Base-by-base conservation (phyloP, 2,113 vertebrate genomes). In the Cryptoleucopteryx plumbea region DNA sequence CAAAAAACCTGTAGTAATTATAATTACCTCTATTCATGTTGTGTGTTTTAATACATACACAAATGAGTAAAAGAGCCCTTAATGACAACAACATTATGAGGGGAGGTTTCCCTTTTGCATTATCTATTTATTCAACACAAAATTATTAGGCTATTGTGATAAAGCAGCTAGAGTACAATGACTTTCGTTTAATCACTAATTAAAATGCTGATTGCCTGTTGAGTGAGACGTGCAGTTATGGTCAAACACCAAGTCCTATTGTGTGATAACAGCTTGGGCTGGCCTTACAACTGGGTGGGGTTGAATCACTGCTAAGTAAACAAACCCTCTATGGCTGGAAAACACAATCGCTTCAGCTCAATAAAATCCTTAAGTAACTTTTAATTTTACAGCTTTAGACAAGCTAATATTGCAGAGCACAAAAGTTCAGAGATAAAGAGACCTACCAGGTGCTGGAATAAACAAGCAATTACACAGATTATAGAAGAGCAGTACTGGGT, bases 141-240 rank as follows among this genome's bases (percentile, higher is more conserved):
- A 98, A 98, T 98, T 98, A 98, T 98, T 98, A 98, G 97, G 98
- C 98, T 98, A 98, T 98, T 98, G 98, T 98, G 98, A 98, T 98
- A 98, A 98, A 98, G 98, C 98, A 98, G 98, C 98, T 97, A 98
- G 97, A 98, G 84, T 95, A 98, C 98, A 98, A 98, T 98, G 98
- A 98, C 98, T 98, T 98, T 98, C 97, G 96, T 98, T 98, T 98
- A 98, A 98, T 98, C 98, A 95, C 98, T 98, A 98, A 98, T 98
- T 98, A 98, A 98, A 98, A 98, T 98, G 98, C 98, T 98, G 98
- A 98, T 98, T 98, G 98, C 98, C 98, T 98, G 98, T 98, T 98
- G 98, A 98, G 98, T 97, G 98, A 98, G 98, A 98, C 96, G 82
- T 97, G 97, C 97, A 97, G 98, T 98, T 98, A 98, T 98, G 98